These are phyloP conservation scores for Phyllotis vaccarum DNA, from an alignment of 2,797 vertebrate genomes.

Conservation along the genomic window DNA sequence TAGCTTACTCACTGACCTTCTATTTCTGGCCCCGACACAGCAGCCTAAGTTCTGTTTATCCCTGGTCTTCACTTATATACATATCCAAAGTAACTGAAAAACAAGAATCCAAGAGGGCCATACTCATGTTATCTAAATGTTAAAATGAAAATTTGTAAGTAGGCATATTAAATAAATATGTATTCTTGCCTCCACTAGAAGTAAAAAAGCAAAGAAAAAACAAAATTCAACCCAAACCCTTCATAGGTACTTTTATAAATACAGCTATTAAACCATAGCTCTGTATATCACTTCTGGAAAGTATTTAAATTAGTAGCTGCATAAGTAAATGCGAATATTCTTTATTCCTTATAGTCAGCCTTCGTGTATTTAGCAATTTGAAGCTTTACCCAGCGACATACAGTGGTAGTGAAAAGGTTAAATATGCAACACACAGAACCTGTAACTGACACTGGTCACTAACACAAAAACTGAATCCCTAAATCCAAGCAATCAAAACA, in stretches of 20 bases:
- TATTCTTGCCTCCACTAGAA: constrained; percentile 80
- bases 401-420: constrained; percentile 63
- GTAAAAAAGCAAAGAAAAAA: constrained; percentile 55
- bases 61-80: constrained; percentile 42
- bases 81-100: background rate
- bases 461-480: constrained; percentile 87
- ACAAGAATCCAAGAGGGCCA: constrained; percentile 55
- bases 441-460: constrained; percentile 81
- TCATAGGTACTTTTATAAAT: constrained; percentile 82
- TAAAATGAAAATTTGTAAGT: constrained; percentile 77
- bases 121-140: constrained; percentile 70
- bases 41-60: constrained; percentile 71
- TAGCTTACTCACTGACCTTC: constrained; percentile 55
- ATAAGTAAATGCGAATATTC: constrained; percentile 76
- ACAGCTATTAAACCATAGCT: constrained; percentile 76
- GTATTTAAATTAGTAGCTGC: constrained; percentile 57
- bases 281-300: constrained; percentile 56
- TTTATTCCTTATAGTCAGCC: background rate
- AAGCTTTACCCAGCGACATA: constrained; percentile 50
- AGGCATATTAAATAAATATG: constrained; percentile 82
- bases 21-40: constrained; percentile 71
- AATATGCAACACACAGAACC: constrained; percentile 74
- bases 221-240: constrained; percentile 39
- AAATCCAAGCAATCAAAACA: constrained; percentile 88
- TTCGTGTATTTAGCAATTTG: constrained; percentile 48